Evolutionary conservation across 2,113 vertebrate genomes (phyloP), one percentile per base, ranked within the genome.

Genomic region (Cisticola juncidis): DNA sequence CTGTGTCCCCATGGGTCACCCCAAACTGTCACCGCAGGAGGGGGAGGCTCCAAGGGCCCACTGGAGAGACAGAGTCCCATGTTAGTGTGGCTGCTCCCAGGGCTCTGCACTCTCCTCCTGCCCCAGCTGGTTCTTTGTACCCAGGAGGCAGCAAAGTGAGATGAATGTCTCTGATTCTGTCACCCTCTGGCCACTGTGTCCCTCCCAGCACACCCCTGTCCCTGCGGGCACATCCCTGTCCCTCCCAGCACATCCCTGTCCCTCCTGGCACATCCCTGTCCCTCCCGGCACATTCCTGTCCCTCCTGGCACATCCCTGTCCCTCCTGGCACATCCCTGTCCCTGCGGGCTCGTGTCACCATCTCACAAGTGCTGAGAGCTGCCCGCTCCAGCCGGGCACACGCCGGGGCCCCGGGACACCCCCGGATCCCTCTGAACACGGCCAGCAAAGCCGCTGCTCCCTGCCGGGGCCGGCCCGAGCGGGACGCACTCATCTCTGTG

Each of bases 401-500:
- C n/a, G n/a, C n/a, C n/a, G n/a, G n/a, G n/a, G n/a, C n/a, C n/a
- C n/a, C n/a, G n/a, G n/a, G n/a, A 38, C 38, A 38, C 38, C 4
- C 73, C 23, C 5, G 69, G 35, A 6, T 12, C 26, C 18, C 1
- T 3, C 38, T 4, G 10, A 66, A 12, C 12, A 2, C 4, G 16
- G 16, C 17, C 51, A 35, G 76, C 47, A 35, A 48, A 11, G 42
- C 9, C 33, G 48, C 84, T 11, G 18, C 56, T 44, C 26, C 33
- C 42, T 0, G 0, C 68, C 53, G 51, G 48, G 58, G 42, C 36
- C 9, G 4, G 62, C 33, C 9, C 10, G 44, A 24, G 35, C 38
- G 38, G 38, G 38, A 38, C 11, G 38, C 22, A 6, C 29, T 1
- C 35, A 6, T 3, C 38, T 35, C 47, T 54, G 33, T 0, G 0